These are phyloP conservation scores for Grapholita molesta DNA, from an alignment of 1,140 invertebrate species.

Conservation along the genomic window DNA sequence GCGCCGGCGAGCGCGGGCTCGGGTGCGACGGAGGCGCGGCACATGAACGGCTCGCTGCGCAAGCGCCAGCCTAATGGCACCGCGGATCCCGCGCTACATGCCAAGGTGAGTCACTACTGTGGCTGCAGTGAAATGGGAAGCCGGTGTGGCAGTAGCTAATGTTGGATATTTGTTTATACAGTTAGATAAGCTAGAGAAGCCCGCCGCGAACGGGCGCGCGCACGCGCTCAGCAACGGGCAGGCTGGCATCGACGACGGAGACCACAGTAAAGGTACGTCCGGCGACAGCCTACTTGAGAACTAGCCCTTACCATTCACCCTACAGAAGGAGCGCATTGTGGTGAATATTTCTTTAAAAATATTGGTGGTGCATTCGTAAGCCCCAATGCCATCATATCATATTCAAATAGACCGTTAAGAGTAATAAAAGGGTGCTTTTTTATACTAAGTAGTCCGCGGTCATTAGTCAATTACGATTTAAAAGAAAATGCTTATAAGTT, in stretches of 20 bases:
- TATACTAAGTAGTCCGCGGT: too few relatives aligned
- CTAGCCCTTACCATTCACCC: too few relatives aligned
- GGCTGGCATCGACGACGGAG: conserved; percentile 44
- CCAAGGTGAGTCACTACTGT: conserved; percentile 25
- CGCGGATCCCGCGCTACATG: conserved; percentile 28
- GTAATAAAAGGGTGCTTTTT: too few relatives aligned
- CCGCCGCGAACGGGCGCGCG: conserved; percentile 34
- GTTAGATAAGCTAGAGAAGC: conserved; percentile 62
- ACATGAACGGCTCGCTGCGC: conserved; percentile 50
- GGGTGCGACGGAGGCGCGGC: conserved; percentile 31
- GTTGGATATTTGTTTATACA: conserved; percentile 36
- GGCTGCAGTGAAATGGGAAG: conserved; percentile 46
- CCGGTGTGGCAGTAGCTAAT: conserved; percentile 46
- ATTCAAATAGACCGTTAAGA: too few relatives aligned
- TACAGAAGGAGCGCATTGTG: too few relatives aligned
- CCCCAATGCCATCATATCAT: too few relatives aligned
- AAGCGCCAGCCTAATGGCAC: conserved; percentile 29
- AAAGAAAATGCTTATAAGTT: too few relatives aligned
- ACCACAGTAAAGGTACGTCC: conserved; percentile 42
- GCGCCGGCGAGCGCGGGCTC: conserved; percentile 36
- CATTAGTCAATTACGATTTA: too few relatives aligned
- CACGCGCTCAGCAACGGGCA: conserved; percentile 55
- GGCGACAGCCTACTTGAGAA: too few relatives aligned
- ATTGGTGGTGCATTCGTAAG: too few relatives aligned
- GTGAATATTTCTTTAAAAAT: too few relatives aligned